A percentile compares a stretch with the other conserved stretches of the same genome.
Evolutionary conservation across 2,113 vertebrate genomes (phyloP).

Genomic region (Mus spicilegus): DNA sequence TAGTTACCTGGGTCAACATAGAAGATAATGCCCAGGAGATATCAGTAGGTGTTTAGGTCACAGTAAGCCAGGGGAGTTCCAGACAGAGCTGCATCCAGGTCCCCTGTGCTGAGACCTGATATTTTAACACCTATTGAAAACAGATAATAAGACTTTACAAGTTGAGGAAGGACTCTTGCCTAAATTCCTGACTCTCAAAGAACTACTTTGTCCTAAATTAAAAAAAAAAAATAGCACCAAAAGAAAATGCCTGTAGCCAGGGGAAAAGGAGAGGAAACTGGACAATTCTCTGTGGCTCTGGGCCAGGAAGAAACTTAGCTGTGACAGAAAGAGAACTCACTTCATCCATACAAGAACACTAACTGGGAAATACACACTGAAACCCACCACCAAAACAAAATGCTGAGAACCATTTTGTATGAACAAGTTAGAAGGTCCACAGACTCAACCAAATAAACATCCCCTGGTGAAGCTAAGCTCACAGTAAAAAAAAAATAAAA

Average conservation of each 20-base stretch:
- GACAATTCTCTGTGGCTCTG: not conserved
- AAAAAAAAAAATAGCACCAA: not conserved
- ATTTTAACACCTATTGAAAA: not conserved
- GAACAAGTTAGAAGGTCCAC: not conserved
- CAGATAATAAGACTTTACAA: not conserved
- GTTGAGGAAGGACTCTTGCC: not conserved
- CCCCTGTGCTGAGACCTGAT: not conserved
- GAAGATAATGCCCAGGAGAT: not conserved
- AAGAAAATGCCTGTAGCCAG: not conserved
- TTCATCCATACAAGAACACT: not conserved
- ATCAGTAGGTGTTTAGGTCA: not conserved
- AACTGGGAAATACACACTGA: not conserved
- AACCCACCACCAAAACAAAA: not conserved
- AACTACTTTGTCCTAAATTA: not conserved
- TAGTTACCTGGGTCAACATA: not conserved
- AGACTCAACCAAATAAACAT: not conserved
- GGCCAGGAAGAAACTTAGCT: not conserved
- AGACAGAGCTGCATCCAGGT: not conserved
- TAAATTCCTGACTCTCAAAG: conserved; percentile 15
- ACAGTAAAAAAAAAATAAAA: not conserved
- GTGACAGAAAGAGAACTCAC: not conserved
- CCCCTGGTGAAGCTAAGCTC: not conserved
- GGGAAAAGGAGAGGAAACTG: not conserved
- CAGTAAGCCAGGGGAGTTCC: not conserved
- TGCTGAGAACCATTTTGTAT: not conserved